Evolutionary conservation across 2,888 invertebrate species (phyloP), one percentile per base, ranked within the genome.

Genomic region (Leucoma salicis): DNA sequence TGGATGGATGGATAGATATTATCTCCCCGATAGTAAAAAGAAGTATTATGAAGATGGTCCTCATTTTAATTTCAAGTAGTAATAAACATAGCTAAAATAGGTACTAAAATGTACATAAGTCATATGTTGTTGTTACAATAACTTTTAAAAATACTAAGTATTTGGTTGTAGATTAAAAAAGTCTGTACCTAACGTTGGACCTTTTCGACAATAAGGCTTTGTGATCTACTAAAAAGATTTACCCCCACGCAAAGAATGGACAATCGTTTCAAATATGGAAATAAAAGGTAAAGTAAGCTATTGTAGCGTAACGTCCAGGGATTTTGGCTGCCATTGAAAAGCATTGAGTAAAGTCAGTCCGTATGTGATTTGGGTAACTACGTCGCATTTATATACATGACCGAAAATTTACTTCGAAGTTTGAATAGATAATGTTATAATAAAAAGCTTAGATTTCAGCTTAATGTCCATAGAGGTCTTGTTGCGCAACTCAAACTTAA

Each of bases 191-290:
- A 25, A 32, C 14, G 29, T 29, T 15, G 14, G 21, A 21, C 14
- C 10, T 37, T 11, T 11, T 18, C 21, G 13, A 21, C 42, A 46
- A 39, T 42, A 15, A 24, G 13, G 38, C 39, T 28, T 39, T 47
- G 39, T 42, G 32, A 25, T 35, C 29, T 25, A 25, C 35, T 39
- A 42, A 44, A 48, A 48, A 48, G 40, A 38, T 48, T 44, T 35
- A 40, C 32, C 15, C 27, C 7, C 16, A 36, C 8, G 31, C 27
- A 15, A 39, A 7, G 32, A 31, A 32, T 16, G 27, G 28, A 32
- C 37, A 39, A 37, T 43, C 35, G 31, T 25, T 18, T 38, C 8
- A 18, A 27, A 40, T 40, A 42, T 51, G 29, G 31, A 47, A 32
- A 43, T 41, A 14, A 29, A 16, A 34, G 24, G n/a, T 31, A 2